Conservation (phyloP, 2,797 vertebrate species). For the Pseudochirops cupreus region DNA sequence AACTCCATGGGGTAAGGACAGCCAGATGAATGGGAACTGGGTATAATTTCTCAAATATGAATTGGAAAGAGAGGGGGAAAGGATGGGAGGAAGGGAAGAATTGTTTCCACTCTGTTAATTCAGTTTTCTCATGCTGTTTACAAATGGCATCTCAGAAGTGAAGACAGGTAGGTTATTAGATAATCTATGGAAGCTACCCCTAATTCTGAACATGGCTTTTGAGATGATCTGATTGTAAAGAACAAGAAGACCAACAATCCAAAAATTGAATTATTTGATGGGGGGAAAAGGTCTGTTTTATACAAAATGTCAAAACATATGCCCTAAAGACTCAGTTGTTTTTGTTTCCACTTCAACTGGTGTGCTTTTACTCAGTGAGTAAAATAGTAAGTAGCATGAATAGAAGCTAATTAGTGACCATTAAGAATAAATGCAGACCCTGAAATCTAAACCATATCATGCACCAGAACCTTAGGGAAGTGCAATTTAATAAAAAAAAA, state of each 20-base stretch:
- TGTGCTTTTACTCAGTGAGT: constrained; percentile 60
- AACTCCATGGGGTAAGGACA: neutral
- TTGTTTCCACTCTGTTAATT: constrained; percentile 62
- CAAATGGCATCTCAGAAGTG: constrained; percentile 53
- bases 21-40: neutral
- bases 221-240: constrained; percentile 40
- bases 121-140: constrained; percentile 58
- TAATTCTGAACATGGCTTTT: constrained; percentile 41
- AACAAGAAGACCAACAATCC: constrained; percentile 46
- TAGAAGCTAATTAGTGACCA: constrained; percentile 27
- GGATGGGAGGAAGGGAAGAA: neutral
- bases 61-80: neutral
- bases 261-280: constrained; percentile 59
- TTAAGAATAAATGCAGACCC: constrained; percentile 49
- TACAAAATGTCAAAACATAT: constrained; percentile 65
- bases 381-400: constrained; percentile 51
- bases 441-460: constrained; percentile 25
- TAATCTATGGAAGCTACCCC: constrained; percentile 14
- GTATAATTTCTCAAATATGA: neutral
- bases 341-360: neutral
- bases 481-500: constrained; percentile 51
- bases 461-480: constrained; percentile 49
- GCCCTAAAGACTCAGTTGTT: constrained; percentile 66
- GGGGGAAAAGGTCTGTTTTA: constrained; percentile 62
- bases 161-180: constrained; percentile 55